Percentiles rank a stretch among this genome's conserved stretches.
Conservation (phyloP, 1,140 invertebrate species). For the Drosophila trapezifrons region DNA sequence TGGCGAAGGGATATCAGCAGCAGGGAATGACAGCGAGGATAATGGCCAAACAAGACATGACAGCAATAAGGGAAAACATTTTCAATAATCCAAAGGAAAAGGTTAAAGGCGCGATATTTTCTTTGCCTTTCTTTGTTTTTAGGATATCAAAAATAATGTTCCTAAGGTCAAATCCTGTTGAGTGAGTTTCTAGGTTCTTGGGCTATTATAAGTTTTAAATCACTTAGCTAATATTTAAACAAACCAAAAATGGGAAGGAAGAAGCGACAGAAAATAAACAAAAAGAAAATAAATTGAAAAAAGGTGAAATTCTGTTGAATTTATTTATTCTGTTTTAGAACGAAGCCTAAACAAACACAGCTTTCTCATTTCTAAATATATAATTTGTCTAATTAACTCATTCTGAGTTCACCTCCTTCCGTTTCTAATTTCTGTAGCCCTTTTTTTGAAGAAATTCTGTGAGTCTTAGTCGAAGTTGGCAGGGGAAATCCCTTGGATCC, state of each 20-base stretch:
- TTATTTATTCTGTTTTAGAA: too few species aligned
- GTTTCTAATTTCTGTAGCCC: not conserved
- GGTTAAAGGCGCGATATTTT: slow-evolving; percentile 7
- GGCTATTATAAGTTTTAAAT: not conserved
- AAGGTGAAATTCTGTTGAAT: too few species aligned
- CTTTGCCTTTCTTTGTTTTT: not conserved
- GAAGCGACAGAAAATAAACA: not conserved
- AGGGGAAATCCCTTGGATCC: slow-evolving; percentile 15
- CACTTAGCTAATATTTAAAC: not conserved
- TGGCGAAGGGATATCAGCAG: slow-evolving; percentile 9
- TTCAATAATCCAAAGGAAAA: slow-evolving; percentile 30
- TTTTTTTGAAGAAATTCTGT: not conserved
- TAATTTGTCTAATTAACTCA: slow-evolving; percentile 53
- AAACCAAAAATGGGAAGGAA: not conserved
- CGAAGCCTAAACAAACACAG: not conserved
- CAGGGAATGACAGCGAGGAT: slow-evolving; percentile 21
- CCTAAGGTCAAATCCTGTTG: not conserved
- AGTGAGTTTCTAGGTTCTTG: not conserved
- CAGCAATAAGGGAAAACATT: slow-evolving; percentile 47
- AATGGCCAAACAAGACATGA: slow-evolving; percentile 40
- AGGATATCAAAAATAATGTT: slow-evolving; percentile 14
- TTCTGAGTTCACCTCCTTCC: slow-evolving; percentile 6
- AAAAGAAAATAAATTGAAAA: not conserved
- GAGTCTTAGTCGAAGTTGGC: slow-evolving; percentile 5
- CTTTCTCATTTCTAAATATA: not conserved